Conservation (phyloP, 2,113 vertebrate genomes). For the Girardinichthys multiradiatus region DNA sequence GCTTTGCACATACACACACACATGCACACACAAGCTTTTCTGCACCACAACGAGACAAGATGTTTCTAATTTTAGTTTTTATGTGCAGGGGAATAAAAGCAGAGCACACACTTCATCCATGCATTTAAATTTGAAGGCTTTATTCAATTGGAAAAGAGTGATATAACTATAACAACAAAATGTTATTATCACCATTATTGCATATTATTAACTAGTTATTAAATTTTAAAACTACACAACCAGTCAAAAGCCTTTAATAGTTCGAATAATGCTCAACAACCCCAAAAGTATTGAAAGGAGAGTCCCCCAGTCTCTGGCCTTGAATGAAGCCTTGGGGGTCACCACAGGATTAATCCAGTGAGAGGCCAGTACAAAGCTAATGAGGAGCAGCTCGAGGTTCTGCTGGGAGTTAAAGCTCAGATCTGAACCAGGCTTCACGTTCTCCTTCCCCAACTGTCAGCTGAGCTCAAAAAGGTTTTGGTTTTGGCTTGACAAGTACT, state of each 20-base stretch:
- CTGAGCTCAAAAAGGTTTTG: constrained; percentile 32
- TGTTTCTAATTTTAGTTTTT: neutral
- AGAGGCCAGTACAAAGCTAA: constrained; percentile 49
- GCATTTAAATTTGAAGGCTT: neutral
- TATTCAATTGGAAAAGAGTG: neutral
- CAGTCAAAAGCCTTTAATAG: constrained; percentile 7
- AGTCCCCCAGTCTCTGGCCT: constrained; percentile 39
- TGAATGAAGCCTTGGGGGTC: constrained; percentile 51
- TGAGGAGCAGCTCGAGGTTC: constrained; percentile 64
- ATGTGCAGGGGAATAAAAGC: neutral
- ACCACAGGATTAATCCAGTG: constrained; percentile 56
- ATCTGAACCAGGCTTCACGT: constrained; percentile 39
- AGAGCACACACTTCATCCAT: no score
- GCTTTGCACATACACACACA: neutral
- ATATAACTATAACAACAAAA: neutral
- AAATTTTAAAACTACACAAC: neutral
- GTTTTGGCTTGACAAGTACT: constrained; percentile 28
- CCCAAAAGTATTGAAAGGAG: constrained; percentile 6
- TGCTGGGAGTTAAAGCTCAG: constrained; percentile 50
- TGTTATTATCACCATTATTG: neutral
- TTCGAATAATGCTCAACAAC: constrained; percentile 15
- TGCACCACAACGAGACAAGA: neutral
- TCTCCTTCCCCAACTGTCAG: constrained; percentile 22
- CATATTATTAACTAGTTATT: neutral
- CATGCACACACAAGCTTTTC: neutral